Evolutionary conservation across 2,888 invertebrate genomes (phyloP).

Genomic region (Acronicta aceris): DNA sequence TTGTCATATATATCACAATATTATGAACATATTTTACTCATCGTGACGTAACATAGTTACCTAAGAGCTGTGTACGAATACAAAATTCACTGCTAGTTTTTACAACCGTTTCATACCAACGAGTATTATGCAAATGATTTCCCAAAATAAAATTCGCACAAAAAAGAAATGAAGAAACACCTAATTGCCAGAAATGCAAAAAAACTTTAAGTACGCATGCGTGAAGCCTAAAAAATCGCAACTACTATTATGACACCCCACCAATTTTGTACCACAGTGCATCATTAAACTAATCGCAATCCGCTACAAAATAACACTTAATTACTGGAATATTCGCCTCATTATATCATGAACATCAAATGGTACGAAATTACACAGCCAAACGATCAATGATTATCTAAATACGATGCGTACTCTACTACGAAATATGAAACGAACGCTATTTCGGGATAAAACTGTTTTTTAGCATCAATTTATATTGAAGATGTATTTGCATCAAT

Average conservation of each 20-base stretch:
- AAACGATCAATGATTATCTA: slow-evolving; percentile 12
- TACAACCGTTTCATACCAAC: too few relatives aligned
- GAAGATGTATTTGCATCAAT: slow-evolving; percentile 45
- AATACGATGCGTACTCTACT: slow-evolving; percentile 7
- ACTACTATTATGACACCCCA: slow-evolving; percentile 11
- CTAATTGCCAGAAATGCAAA: slow-evolving; percentile 6
- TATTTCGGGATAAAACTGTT: slow-evolving; percentile 45
- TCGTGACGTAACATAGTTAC: too few relatives aligned
- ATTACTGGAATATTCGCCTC: slow-evolving; percentile 24
- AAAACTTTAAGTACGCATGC: neutral
- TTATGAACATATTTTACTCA: too few relatives aligned
- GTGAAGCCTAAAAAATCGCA: neutral
- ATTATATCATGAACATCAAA: slow-evolving; percentile 23
- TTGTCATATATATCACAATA: too few relatives aligned
- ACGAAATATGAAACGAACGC: slow-evolving; percentile 5
- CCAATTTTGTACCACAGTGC: slow-evolving; percentile 9
- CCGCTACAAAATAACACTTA: slow-evolving; percentile 22
- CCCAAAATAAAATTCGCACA: too few relatives aligned
- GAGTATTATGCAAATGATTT: too few relatives aligned
- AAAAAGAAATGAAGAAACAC: neutral
- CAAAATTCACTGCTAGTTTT: too few relatives aligned
- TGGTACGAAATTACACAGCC: slow-evolving; percentile 32
- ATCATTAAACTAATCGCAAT: slow-evolving; percentile 26
- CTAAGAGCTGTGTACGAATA: too few relatives aligned
- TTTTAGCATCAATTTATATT: slow-evolving; percentile 55